Evolutionary conservation across 2,888 invertebrate genomes (phyloP).

Genomic region (Habrosyne pyritoides): DNA sequence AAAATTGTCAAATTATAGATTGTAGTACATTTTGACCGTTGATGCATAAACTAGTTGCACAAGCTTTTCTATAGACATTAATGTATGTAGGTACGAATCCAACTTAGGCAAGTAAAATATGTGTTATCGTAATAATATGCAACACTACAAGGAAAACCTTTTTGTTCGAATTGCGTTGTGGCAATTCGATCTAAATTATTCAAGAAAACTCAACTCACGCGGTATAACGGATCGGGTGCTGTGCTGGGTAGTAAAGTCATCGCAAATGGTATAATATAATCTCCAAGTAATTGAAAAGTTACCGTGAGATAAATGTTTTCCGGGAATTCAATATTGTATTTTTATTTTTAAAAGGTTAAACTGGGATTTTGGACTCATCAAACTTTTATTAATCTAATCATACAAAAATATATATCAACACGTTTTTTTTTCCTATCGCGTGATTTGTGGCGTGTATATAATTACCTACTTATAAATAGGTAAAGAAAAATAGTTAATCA

Average conservation of each 20-base stretch:
- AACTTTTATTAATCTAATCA: too few species aligned
- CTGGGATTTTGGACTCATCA: too few species aligned
- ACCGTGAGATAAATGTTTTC: background rate
- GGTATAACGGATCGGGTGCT: slow-evolving; percentile 4
- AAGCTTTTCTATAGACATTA: too few species aligned
- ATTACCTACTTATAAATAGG: too few species aligned
- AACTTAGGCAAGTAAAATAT: slow-evolving; percentile 14
- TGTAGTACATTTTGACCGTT: too few species aligned
- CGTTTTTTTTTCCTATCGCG: too few species aligned
- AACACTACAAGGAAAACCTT: slow-evolving; percentile 65
- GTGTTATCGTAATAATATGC: slow-evolving; percentile 54
- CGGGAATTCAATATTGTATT: background rate
- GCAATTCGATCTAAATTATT: slow-evolving; percentile 58
- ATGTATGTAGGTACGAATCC: too few species aligned
- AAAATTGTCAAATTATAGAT: too few species aligned
- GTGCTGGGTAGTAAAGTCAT: background rate
- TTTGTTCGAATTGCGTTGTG: slow-evolving; percentile 51
- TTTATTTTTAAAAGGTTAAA: background rate
- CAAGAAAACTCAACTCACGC: slow-evolving; percentile 28
- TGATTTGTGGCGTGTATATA: too few species aligned
- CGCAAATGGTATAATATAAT: background rate
- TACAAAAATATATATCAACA: too few species aligned
- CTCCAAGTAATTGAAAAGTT: slow-evolving; percentile 1
- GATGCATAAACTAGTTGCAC: too few species aligned
- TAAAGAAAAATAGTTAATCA: too few species aligned